Evolutionary conservation across 2,113 vertebrate species (phyloP).

Genomic region (Paracanthobrama guichenoti): DNA sequence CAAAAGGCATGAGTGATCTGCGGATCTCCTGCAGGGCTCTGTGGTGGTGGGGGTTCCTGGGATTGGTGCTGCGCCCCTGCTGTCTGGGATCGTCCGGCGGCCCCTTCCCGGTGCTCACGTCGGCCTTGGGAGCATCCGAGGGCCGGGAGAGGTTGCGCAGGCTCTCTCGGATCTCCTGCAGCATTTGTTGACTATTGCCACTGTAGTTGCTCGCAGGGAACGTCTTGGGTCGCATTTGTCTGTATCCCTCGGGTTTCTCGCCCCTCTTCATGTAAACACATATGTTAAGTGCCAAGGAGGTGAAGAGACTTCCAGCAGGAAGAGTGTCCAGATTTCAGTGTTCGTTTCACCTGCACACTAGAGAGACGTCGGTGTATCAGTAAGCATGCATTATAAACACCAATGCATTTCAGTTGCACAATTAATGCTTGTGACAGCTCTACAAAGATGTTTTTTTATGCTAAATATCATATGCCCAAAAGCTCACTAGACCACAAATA

Average conservation of each 20-base stretch:
- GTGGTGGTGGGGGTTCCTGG: constrained; percentile 88
- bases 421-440: neutral
- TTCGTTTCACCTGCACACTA: constrained; percentile 28
- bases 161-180: constrained; percentile 97
- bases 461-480: no score
- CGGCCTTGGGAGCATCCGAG: constrained; percentile 85
- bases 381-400: neutral
- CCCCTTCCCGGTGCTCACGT: constrained; percentile 78
- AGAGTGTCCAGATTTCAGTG: constrained; percentile 42
- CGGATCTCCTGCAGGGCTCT: constrained; percentile 95
- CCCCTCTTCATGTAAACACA: constrained; percentile 97
- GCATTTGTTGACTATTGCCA: constrained; percentile 95
- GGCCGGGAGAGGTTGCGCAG: constrained; percentile 91
- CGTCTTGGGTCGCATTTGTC: constrained; percentile 99
- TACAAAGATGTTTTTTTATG: no score
- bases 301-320: constrained; percentile 67
- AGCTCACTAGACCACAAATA: no score
- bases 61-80: constrained; percentile 81
- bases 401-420: neutral
- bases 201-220: constrained; percentile 94
- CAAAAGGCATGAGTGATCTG: constrained; percentile 90
- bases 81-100: constrained; percentile 84
- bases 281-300: constrained; percentile 76
- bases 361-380: neutral
- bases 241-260: constrained; percentile 95